These are phyloP conservation scores for Bombus confusus DNA, from an alignment of 1,140 invertebrate genomes.

Conservation along the genomic window DNA sequence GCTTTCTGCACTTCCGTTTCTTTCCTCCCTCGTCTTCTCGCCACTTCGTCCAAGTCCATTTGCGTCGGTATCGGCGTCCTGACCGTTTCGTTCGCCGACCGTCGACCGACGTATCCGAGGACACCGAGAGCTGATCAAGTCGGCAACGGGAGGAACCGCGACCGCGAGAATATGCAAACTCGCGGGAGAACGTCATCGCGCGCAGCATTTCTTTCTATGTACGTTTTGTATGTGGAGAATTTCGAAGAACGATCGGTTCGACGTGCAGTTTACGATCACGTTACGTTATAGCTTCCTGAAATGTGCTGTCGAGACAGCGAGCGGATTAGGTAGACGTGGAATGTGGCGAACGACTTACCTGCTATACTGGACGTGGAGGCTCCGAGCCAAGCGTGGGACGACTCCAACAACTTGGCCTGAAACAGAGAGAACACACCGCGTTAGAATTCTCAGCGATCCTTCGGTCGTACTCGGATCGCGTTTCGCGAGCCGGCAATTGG, in stretches of 20 bases:
- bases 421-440: conserved; percentile 77
- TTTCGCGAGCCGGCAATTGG: too few species aligned
- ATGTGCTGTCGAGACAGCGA: conserved; percentile 46
- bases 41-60: not conserved
- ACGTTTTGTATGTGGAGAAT: not conserved
- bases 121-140: not conserved
- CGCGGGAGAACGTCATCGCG: not conserved
- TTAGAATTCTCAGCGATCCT: not conserved
- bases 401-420: conserved; percentile 94
- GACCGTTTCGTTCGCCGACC: too few species aligned
- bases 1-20: not conserved
- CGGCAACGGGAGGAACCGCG: not conserved
- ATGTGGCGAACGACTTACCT: conserved; percentile 86
- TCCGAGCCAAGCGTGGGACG: conserved; percentile 94
- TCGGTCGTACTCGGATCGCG: too few species aligned
- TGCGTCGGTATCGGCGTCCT: not conserved
- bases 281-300: conserved; percentile 46
- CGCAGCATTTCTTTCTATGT: not conserved
- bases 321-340: conserved; percentile 43
- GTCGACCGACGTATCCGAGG: too few species aligned
- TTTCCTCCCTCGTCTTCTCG: not conserved
- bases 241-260: not conserved
- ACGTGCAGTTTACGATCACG: not conserved
- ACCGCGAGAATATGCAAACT: not conserved
- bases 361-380: conserved; percentile 92